Conservation (phyloP, 2,888 invertebrate genomes). For the Amiota minor region DNA sequence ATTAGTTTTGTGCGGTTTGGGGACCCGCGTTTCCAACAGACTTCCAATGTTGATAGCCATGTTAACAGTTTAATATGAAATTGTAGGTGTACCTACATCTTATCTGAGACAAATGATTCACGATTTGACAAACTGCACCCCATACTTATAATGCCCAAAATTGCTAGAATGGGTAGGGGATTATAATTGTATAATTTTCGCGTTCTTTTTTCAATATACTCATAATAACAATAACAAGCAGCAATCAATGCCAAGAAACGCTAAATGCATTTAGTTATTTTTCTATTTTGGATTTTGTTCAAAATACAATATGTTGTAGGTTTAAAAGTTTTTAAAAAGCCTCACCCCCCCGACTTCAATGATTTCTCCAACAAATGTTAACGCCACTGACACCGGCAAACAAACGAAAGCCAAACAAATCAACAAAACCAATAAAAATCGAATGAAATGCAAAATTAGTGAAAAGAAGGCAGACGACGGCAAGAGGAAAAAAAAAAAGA, state of each 20-base stretch:
- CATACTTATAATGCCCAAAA: too few relatives aligned
- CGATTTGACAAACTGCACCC: too few relatives aligned
- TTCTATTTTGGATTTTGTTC: conserved; percentile 1
- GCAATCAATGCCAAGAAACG: not conserved
- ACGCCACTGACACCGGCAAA: not conserved
- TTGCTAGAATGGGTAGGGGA: too few relatives aligned
- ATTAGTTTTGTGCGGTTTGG: too few relatives aligned
- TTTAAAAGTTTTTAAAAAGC: too few relatives aligned
- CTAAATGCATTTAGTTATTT: conserved; percentile 20
- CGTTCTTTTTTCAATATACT: not conserved
- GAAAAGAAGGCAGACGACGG: conserved; percentile 28
- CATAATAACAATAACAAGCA: not conserved
- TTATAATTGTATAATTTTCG: not conserved
- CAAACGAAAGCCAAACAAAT: conserved; percentile 2
- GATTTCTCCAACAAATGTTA: not conserved
- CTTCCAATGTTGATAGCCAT: too few relatives aligned
- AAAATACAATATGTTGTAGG: too few relatives aligned
- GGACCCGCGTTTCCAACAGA: too few relatives aligned
- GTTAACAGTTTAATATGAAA: too few relatives aligned
- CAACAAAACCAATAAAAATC: conserved; percentile 50
- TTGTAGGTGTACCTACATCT: too few relatives aligned
- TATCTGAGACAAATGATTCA: too few relatives aligned
- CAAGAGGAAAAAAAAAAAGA: conserved; percentile 20
- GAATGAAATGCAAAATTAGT: conserved; percentile 35
- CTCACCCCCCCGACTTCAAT: too few relatives aligned